Base-by-base conservation (phyloP, 2,113 vertebrate genomes). In the Hippocampus mohnikei region DNA sequence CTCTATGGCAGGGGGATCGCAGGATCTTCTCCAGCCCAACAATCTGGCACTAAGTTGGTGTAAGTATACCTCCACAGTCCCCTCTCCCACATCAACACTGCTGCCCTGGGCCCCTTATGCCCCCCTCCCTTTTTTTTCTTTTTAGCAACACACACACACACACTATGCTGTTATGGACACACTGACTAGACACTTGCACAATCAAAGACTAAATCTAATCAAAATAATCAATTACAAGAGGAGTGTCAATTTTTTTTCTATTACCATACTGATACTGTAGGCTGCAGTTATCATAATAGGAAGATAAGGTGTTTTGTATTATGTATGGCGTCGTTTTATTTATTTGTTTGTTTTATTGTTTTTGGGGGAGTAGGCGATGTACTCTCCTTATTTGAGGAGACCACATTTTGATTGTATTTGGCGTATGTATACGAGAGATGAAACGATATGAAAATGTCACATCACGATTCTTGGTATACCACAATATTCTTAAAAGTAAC, bases 41-140 rank as follows among this genome's bases (percentile, higher is more conserved):
- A 93, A 93, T 92, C 92, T 93, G 92, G 91, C 92, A 67, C 86
- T 93, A 83, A 93, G 91, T 92, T 93, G 92, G 92, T 93, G 92
- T 93, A 92, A 93, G 92, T 93, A 93, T 93, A 70, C 74, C 66
- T 88, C 85, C 82, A 75, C 75, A 68, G 75, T 75, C 85, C 70
- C 84, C 77, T 76, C 74, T 80, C 81, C 83, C 67, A 83, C 77
- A 71, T 69, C 53, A 79, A 52, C 66, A 74, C 73, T 84, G 87
- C 85, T 90, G 77, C 87, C 84, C 86, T 79, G 83, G 82, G 87
- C 87, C 75, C 42, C 18, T 68, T 21, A 62, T 41, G 21, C 75
- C 75, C 72, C 37, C 67, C 70, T 70, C 29, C 67, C 68, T 79
- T 61, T 61, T 20, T 64, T 70, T 77, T 50, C 81, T 66, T 75